Conservation (phyloP, 2,797 vertebrate genomes). For the Podarcis lilfordi region DNA sequence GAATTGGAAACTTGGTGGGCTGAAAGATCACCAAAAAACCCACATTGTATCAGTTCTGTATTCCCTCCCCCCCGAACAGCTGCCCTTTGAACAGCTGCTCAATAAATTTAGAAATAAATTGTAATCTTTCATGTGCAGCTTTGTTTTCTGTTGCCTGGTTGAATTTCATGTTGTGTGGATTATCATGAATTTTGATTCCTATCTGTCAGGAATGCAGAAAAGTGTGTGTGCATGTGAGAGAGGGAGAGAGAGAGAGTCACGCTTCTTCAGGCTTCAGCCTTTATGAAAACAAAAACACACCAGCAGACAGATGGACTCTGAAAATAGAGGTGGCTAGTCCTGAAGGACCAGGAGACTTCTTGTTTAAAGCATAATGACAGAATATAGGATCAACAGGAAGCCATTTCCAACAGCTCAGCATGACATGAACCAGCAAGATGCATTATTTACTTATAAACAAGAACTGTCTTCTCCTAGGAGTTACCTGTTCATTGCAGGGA, state of each 20-base stretch:
- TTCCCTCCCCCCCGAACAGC: constrained; percentile 55
- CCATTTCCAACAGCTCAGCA: background rate
- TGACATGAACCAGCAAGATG: no score
- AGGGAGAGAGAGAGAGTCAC: no score
- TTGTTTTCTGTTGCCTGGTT: background rate
- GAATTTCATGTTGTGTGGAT: background rate
- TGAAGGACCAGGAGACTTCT: background rate
- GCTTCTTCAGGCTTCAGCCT: background rate
- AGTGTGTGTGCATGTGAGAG: no score
- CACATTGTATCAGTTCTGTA: constrained; percentile 63
- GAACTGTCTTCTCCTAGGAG: no score
- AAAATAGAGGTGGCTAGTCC: background rate
- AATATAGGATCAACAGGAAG: background rate
- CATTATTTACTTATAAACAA: no score
- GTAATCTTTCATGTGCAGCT: constrained; percentile 8
- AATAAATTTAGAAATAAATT: constrained; percentile 69
- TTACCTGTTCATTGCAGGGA: no score
- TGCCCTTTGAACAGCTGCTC: constrained; percentile 57
- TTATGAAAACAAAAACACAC: background rate
- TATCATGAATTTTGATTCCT: background rate
- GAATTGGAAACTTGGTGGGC: constrained; percentile 56
- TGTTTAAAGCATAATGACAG: background rate
- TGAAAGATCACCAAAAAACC: constrained; percentile 50
- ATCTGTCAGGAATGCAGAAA: background rate
- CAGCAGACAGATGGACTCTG: background rate